phyloP scores from a whole-genome alignment of 2,888 invertebrate species.

The Galerucella nymphaeae region DNA sequence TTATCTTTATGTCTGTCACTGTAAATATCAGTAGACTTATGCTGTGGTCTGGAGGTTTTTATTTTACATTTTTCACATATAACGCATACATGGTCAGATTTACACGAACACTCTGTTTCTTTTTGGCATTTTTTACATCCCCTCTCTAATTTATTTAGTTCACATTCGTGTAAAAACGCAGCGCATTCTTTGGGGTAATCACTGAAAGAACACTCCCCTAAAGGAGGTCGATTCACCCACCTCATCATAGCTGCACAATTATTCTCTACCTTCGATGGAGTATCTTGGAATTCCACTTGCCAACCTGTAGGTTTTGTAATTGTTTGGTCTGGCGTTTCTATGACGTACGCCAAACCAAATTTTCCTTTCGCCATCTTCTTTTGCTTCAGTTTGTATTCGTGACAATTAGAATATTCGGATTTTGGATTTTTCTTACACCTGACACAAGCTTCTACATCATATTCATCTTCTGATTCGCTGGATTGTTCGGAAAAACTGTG shows the following conservation, averaged over 20 bases:
- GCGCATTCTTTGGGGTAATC: constrained; percentile 28
- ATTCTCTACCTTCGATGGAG: constrained; percentile 57
- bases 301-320: constrained; percentile 58
- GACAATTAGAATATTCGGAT: background rate
- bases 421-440: background rate
- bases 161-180: constrained; percentile 13
- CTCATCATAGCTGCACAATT: constrained; percentile 58
- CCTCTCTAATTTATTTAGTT: background rate
- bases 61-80: constrained; percentile 10
- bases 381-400: constrained; percentile 7
- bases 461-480: constrained; percentile 2
- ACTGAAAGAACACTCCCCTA: constrained; percentile 37
- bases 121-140: background rate
- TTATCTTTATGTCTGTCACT: background rate
- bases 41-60: background rate
- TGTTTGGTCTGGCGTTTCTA: constrained; percentile 55
- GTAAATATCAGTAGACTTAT: background rate
- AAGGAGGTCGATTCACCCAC: constrained; percentile 59
- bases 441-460: background rate
- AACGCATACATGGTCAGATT: background rate
- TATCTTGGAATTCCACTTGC: constrained; percentile 61
- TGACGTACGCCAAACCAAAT: constrained; percentile 60
- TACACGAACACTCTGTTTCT: background rate
- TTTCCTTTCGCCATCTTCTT: constrained; percentile 53
- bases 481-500: background rate